Evolutionary conservation across 2,888 invertebrate genomes (phyloP).

Genomic region (Apamea anceps): DNA sequence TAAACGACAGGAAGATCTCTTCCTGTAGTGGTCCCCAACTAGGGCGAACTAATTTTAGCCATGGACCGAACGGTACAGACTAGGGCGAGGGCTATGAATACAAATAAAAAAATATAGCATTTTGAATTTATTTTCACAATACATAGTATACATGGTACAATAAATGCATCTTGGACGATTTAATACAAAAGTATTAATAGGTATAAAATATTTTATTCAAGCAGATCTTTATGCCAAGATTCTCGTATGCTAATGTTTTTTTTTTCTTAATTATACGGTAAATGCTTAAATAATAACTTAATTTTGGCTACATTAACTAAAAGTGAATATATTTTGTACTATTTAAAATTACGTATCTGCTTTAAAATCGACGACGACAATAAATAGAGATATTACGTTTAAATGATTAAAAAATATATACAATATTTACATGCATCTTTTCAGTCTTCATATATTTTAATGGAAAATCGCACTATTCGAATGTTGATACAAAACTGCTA

Average conservation of each 20-base stretch:
- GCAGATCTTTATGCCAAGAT: conserved; percentile 54
- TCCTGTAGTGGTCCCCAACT: conserved; percentile 17
- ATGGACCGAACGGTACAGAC: neutral
- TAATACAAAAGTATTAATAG: conserved; percentile 78
- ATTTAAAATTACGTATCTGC: conserved; percentile 72
- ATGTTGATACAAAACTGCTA: conserved; percentile 16
- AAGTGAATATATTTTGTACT: conserved; percentile 79
- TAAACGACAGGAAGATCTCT: conserved; percentile 29
- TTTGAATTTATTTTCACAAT: conserved; percentile 69
- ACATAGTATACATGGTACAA: conserved; percentile 74
- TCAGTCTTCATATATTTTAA: conserved; percentile 67
- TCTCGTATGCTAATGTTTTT: conserved; percentile 62
- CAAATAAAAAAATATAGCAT: conserved; percentile 30
- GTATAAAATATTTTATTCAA: conserved; percentile 64
- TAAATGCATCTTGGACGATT: conserved; percentile 85
- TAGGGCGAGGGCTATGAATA: conserved; percentile 12
- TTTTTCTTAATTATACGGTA: conserved; percentile 58
- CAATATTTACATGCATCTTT: conserved; percentile 68
- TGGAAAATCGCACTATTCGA: conserved; percentile 57
- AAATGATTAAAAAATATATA: conserved; percentile 55
- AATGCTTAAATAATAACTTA: conserved; percentile 64
- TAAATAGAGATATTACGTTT: conserved; percentile 65
- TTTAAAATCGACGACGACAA: conserved; percentile 61
- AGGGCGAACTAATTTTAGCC: conserved; percentile 24
- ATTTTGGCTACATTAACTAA: conserved; percentile 64